Base-by-base conservation (phyloP, 2,888 invertebrate genomes). In the Lacanobia wlatinum region DNA sequence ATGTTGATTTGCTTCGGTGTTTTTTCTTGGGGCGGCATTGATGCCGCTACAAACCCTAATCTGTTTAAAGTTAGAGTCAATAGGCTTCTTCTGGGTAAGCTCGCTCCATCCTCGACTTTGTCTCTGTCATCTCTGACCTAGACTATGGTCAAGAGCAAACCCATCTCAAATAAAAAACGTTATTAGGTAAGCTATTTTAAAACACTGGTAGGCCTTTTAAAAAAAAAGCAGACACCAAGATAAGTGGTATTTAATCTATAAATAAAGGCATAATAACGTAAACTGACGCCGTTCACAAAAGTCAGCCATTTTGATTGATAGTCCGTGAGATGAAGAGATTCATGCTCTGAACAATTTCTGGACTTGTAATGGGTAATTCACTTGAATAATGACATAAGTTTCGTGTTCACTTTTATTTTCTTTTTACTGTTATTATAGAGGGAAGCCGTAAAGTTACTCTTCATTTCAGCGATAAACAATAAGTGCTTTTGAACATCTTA, bases 251-350 rank as follows among this genome's bases (percentile, higher is more conserved):
- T 68, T 80, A 82, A 82, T 82, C 69, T 65, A 74, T 70, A 80
- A 78, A 82, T 82, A 78, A 73, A 67, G 68, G 61, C 64, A 48
- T 70, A 76, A 74, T 80, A 56, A 69, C 12, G 70, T 80, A 67
- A 78, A 76, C 56, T 70, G 70, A 66, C 50, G 62, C 56, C 40
- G 34, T 82, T 76, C 62, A 40, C 68, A 85, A 85, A 86, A 81
- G 86, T 87, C 83, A 78, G 80, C 65, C 43, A 62, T 74, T 53
- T 83, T 85, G 81, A 76, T 80, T 78, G 81, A 86, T 80, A 70
- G 77, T 62, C 83, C 73, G 73, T 60, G 50, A 83, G 80, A 81
- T 80, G 75, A 80, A 78, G 69, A 78, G 68, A 78, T 84, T 73
- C 73, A 68, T 46, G 50, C 18, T 58, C 38, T 8, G 38, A n/a